phyloP scores from a whole-genome alignment of 2,797 vertebrate genomes.

The Lerista edwardsae region DNA sequence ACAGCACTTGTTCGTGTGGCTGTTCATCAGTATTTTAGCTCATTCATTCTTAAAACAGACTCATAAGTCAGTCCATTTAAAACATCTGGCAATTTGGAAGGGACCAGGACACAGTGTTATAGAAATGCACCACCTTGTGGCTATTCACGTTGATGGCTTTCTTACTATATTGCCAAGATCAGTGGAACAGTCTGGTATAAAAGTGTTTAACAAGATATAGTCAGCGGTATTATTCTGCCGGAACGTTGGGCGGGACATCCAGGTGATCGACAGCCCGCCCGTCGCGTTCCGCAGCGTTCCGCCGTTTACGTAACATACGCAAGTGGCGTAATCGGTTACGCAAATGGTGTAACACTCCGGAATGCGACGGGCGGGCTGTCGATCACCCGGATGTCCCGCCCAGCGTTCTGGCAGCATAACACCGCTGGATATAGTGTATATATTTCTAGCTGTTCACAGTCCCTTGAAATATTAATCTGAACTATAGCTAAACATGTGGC shows the following conservation, averaged over 20 bases:
- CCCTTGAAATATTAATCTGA: not conserved
- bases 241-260: too few relatives aligned
- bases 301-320: too few relatives aligned
- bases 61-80: not conserved
- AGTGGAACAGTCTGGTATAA: not conserved
- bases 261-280: too few relatives aligned
- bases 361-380: too few relatives aligned
- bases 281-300: too few relatives aligned
- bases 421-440: too few relatives aligned
- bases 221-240: too few relatives aligned
- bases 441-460: not conserved
- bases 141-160: not conserved
- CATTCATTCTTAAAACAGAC: not conserved
- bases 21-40: not conserved
- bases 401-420: too few relatives aligned
- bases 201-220: too few relatives aligned
- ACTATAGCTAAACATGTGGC: not conserved
- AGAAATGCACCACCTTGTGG: constrained; percentile 32
- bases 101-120: not conserved
- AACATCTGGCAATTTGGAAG: not conserved
- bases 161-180: not conserved
- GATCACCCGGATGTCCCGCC: too few relatives aligned
- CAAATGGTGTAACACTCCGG: too few relatives aligned
- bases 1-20: not conserved
- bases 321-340: too few relatives aligned